Evolutionary conservation across 2,888 invertebrate genomes (phyloP), one percentile per base, ranked within the genome.

Genomic region (Matsumyia berberina): DNA sequence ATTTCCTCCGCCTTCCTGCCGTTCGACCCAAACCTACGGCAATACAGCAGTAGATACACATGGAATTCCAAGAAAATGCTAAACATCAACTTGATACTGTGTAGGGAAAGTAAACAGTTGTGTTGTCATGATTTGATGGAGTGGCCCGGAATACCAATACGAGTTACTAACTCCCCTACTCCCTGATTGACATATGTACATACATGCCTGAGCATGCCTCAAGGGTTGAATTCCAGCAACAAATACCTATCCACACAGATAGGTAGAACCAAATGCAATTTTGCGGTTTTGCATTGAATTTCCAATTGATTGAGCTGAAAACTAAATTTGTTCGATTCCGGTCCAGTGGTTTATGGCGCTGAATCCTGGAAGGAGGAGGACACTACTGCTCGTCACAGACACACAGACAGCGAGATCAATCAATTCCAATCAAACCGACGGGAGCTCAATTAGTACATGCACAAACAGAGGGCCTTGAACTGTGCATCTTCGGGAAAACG

Each of bases 221-320:
- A 9, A 29, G 55, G 44, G 29, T 33, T 66, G 66, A 67, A 76
- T 66, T 35, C 66, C 37, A 33, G 1, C 33, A 31, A 12, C 49
- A 44, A 39, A 46, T 42, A 53, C 73, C 72, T 31, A 33, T 17
- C 37, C 35, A 29, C 15, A 64, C 55, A 44, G 64, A 78, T 46
- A 19, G 55, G 19, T 79, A 69, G 67, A 46, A 39, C 55, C 69
- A 86, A 86, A 86, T 86, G 81, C 86, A 80, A 86, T 86, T 85
- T 86, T 86, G 86, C 67, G 86, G 86, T 81, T 72, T 81, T 33
- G 86, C 77, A 86, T 77, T 86, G 86, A 81, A 86, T 86, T 86
- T 86, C 67, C 86, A 46, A 86, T 81, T 86, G 86, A 86, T 86
- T 86, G 81, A 72, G 72, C 86, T 62, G 81, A 81, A 86, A 86